These are phyloP conservation scores for Beris morrisii DNA, from an alignment of 2,888 invertebrate genomes.

Conservation along the genomic window DNA sequence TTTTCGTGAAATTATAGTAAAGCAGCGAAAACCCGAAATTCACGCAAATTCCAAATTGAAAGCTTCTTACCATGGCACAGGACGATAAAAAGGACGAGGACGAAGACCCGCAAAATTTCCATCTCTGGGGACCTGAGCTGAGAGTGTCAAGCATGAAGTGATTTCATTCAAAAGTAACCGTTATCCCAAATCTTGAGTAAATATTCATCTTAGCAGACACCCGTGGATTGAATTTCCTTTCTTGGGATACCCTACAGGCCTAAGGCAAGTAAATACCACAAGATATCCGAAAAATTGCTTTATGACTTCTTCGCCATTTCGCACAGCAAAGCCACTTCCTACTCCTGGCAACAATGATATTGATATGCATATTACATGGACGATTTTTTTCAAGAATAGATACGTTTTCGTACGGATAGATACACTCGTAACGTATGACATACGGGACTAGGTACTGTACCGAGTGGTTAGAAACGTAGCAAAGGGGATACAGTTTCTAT, in stretches of 20 bases:
- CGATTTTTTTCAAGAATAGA: slow-evolving; percentile 4
- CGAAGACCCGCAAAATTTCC: background rate
- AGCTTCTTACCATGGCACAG: too few species aligned
- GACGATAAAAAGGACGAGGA: too few species aligned
- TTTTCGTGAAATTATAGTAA: background rate
- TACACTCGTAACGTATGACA: background rate
- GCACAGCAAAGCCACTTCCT: slow-evolving; percentile 10
- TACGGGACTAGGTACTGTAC: background rate
- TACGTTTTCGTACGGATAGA: background rate
- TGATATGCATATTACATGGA: slow-evolving; percentile 29
- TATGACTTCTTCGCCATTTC: slow-evolving; percentile 26
- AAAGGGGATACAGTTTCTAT: background rate
- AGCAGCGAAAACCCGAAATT: background rate
- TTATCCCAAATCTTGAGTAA: slow-evolving; percentile 12
- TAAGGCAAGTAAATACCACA: slow-evolving; percentile 24
- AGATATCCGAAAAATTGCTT: slow-evolving; percentile 25
- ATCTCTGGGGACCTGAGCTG: background rate
- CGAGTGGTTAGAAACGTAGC: background rate
- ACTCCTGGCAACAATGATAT: slow-evolving; percentile 22
- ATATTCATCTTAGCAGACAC: slow-evolving; percentile 12
- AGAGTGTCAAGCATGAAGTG: slow-evolving; percentile 8
- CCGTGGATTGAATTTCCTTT: slow-evolving; percentile 6
- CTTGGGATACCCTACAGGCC: background rate
- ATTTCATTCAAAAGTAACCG: slow-evolving; percentile 14
- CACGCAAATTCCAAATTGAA: slow-evolving; percentile 3